A percentile compares a stretch with the other conserved stretches of the same genome.
These are phyloP conservation scores for Scolopax mira DNA, from an alignment of 2,113 vertebrate genomes.

Conservation along the genomic window DNA sequence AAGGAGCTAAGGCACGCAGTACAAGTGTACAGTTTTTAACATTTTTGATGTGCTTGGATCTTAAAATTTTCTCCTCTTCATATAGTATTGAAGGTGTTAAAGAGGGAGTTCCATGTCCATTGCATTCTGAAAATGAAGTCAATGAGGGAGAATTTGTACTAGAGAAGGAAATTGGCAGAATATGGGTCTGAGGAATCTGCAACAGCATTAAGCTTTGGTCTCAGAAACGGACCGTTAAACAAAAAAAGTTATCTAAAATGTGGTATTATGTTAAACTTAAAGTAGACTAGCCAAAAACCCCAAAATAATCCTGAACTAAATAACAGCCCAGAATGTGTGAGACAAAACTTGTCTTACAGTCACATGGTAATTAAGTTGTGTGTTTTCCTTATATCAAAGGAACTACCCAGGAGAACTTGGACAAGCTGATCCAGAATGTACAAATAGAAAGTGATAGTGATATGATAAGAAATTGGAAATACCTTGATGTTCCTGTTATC, in stretches of 20 bases:
- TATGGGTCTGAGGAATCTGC: neutral
- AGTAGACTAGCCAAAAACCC: neutral
- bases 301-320: neutral
- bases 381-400: slow-evolving; percentile 72
- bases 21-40: neutral
- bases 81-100: neutral
- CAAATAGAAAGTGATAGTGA: slow-evolving; percentile 89
- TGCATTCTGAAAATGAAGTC: neutral
- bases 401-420: slow-evolving; percentile 95
- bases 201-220: neutral
- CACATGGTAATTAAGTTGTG: neutral
- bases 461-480: slow-evolving; percentile 93
- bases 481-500: slow-evolving; percentile 89
- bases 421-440: slow-evolving; percentile 93
- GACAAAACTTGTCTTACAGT: neutral
- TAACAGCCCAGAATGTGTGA: neutral
- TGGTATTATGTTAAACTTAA: neutral
- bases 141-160: neutral
- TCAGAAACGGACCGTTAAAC: neutral
- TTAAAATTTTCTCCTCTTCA: neutral
- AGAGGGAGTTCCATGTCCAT: neutral
- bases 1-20: neutral
- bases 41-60: neutral
- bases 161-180: neutral
- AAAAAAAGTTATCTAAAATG: neutral